phyloP scores from a whole-genome alignment of 2,113 vertebrate species.

The Ivindomyrus marchei region DNA sequence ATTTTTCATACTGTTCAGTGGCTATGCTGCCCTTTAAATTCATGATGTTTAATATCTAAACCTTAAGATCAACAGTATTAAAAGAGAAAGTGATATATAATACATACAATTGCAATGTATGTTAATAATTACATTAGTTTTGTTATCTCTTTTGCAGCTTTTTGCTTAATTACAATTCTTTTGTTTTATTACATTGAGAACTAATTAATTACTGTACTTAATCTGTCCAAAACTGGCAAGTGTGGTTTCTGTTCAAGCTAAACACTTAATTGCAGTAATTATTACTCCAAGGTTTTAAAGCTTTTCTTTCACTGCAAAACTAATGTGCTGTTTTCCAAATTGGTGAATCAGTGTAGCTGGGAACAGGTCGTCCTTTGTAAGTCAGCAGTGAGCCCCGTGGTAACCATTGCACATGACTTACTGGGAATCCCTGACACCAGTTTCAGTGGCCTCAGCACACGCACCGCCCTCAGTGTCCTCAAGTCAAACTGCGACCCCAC shows the following conservation, averaged over 20 bases:
- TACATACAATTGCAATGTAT: neutral
- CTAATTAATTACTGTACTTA: neutral
- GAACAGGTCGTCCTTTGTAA: neutral
- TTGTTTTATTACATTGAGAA: neutral
- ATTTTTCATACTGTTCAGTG: neutral
- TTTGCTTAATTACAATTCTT: constrained; percentile 4
- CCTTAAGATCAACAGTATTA: neutral
- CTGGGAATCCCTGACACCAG: constrained; percentile 96
- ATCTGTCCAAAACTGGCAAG: neutral
- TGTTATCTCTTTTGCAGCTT: neutral
- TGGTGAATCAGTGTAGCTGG: neutral
- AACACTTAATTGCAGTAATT: neutral
- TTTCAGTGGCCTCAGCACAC: constrained; percentile 88
- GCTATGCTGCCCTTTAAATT: neutral
- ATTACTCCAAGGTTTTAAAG: neutral
- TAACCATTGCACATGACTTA: constrained; percentile 54
- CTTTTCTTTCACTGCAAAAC: neutral
- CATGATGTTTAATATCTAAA: neutral
- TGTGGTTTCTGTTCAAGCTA: neutral
- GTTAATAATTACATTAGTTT: neutral
- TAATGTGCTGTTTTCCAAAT: neutral
- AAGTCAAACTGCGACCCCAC: constrained; percentile 91
- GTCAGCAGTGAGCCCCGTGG: neutral
- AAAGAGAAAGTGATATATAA: neutral
- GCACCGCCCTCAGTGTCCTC: constrained; percentile 81